Evolutionary conservation across 2,113 vertebrate species (phyloP).

Genomic region (Rhabdomys dilectus): DNA sequence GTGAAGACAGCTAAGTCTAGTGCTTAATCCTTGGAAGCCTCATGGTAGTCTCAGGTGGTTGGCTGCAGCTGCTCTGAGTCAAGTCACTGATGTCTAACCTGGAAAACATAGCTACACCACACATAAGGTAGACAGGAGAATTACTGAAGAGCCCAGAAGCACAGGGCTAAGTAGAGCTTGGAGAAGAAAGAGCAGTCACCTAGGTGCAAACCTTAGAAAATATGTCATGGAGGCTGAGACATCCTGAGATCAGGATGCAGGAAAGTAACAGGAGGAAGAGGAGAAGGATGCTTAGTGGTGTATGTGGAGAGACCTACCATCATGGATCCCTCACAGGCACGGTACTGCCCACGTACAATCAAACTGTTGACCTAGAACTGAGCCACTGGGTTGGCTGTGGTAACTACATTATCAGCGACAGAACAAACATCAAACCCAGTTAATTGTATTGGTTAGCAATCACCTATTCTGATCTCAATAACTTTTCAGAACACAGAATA

Average conservation of each 20-base stretch:
- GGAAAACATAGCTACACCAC: background rate
- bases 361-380: background rate
- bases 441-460: slow-evolving; percentile 57
- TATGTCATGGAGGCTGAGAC: background rate
- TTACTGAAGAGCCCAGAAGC: too few relatives aligned
- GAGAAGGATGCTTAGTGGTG: background rate
- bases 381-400: background rate
- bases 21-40: background rate
- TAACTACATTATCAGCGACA: background rate
- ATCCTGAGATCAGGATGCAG: background rate
- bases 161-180: background rate
- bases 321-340: background rate
- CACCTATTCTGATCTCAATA: slow-evolving; percentile 52
- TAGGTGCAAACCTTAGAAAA: background rate
- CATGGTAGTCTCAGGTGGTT: background rate
- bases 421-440: slow-evolving; percentile 38
- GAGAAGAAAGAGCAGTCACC: background rate
- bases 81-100: background rate
- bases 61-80: background rate
- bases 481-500: slow-evolving; percentile 68
- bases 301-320: background rate
- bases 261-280: background rate
- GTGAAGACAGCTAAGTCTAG: too few relatives aligned
- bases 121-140: background rate
- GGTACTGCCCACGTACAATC: background rate